phyloP scores from a whole-genome alignment of 2,888 invertebrate species.

The Lithophane semibrunnea region DNA sequence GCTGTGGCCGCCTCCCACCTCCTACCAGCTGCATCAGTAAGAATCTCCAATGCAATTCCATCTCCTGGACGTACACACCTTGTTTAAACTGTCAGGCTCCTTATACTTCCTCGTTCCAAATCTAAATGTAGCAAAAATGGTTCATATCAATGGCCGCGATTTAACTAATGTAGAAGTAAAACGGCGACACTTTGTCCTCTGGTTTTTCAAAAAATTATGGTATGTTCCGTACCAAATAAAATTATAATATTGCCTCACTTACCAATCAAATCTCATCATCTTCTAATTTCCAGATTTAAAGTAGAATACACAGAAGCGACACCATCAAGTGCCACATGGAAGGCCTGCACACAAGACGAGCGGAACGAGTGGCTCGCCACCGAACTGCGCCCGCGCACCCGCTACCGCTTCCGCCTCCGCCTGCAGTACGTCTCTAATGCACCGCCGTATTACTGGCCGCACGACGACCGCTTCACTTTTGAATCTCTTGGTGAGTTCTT shows the following conservation, averaged over 20 bases:
- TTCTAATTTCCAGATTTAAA: conserved; percentile 71
- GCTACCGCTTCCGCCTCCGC: conserved; percentile 94
- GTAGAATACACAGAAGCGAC: conserved; percentile 89
- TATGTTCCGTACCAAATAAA: not conserved
- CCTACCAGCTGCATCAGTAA: conserved; percentile 78
- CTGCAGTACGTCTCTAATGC: conserved; percentile 91
- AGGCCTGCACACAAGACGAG: conserved; percentile 68
- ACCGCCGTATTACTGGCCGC: conserved; percentile 93
- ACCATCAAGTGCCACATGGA: conserved; percentile 79
- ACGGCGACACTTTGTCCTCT: not conserved
- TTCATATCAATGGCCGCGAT: not conserved
- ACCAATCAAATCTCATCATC: not conserved
- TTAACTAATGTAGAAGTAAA: not conserved
- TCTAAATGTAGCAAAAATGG: not conserved
- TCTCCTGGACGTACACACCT: not conserved
- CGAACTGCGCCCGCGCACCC: conserved; percentile 93
- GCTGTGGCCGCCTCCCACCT: conserved; percentile 91
- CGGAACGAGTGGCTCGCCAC: conserved; percentile 79
- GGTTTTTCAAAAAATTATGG: not conserved
- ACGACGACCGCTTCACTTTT: conserved; percentile 92
- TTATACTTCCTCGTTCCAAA: not conserved
- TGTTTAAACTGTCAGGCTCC: not conserved
- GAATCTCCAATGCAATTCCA: conserved; percentile 38
- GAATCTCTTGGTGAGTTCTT: conserved; percentile 92
- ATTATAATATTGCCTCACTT: conserved; percentile 2